Evolutionary conservation across 2,888 invertebrate genomes (phyloP), one percentile per base, ranked within the genome.

Genomic region (Galerucella calmariensis): DNA sequence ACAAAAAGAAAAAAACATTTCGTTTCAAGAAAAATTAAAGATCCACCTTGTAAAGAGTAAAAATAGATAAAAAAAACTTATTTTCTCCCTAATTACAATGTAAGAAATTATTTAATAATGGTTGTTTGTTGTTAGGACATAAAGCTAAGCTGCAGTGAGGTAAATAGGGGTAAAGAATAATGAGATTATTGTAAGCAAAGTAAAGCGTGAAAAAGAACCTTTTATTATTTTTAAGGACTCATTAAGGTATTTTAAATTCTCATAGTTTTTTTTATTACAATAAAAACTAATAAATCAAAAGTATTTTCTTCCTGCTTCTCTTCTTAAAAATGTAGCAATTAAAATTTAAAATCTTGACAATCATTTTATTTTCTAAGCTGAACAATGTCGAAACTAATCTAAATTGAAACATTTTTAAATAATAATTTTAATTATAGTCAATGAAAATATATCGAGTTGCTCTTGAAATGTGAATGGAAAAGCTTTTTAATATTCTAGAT

Each of bases 71-170:
- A 20, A 20, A 20, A 20, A 20, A 20, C 20, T 20, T 20, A 20
- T 20, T 20, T 20, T 20, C 20, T 20, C 20, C 80, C 77, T 79
- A 82, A 79, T 81, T 82, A 82, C 79, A 67, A 78, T 81, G 80
- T 81, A 82, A 80, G 80, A 82, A 80, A 81, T 82, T 82, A 78
- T 79, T 81, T 79, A 79, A 79, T 77, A 77, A 79, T 75, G 79
- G 78, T 80, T 75, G 73, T 67, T 70, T 41, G 76, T 76, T 77
- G 79, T 79, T 79, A 76, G 66, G 63, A 78, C 74, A 78, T 75
- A 76, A 78, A 67, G 67, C 68, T 72, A 75, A 72, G 70, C 41
- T 35, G 56, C 56, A 20, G 56, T 11, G 6, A n/a, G 9, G 16
- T n/a, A 56, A 20, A 56, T 56, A 20, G n/a, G 35, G 35, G 35